A percentile compares a stretch with the other conserved stretches of the same genome.
Evolutionary conservation across 2,797 vertebrate species (phyloP).

Genomic region (Sebastiscus tertius): DNA sequence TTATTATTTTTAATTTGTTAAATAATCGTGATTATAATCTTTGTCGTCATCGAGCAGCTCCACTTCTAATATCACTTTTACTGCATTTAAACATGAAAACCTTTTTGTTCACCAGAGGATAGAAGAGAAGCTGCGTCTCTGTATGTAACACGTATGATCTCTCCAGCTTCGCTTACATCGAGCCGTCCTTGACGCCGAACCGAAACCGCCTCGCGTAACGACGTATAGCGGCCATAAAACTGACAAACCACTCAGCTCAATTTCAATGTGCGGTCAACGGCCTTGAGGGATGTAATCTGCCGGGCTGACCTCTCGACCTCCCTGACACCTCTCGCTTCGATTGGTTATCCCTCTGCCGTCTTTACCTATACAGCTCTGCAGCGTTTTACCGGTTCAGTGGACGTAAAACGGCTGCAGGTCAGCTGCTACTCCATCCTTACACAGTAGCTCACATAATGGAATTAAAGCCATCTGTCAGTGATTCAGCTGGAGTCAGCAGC

Average conservation of each 20-base stretch:
- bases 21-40: no score
- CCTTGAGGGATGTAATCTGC: constrained; percentile 65
- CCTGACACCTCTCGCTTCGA: constrained; percentile 31
- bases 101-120: not conserved
- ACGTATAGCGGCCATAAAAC: constrained; percentile 32
- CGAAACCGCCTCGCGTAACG: constrained; percentile 47
- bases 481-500: constrained; percentile 70
- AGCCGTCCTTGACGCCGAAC: constrained; percentile 50
- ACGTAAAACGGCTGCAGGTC: constrained; percentile 28
- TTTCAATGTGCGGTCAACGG: constrained; percentile 31
- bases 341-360: constrained; percentile 39
- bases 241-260: constrained; percentile 52
- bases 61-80: not conserved
- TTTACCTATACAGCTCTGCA: constrained; percentile 9
- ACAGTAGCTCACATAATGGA: constrained; percentile 63
- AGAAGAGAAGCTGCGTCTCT: not conserved
- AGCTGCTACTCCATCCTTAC: constrained; percentile 32
- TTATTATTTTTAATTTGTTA: no score
- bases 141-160: not conserved
- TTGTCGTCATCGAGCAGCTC: no score
- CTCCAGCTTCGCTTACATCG: constrained; percentile 18
- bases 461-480: constrained; percentile 69
- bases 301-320: constrained; percentile 35
- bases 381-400: not conserved
- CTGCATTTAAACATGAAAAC: not conserved